These are phyloP conservation scores for Apamea crenata DNA, from an alignment of 2,888 invertebrate genomes.

Conservation along the genomic window DNA sequence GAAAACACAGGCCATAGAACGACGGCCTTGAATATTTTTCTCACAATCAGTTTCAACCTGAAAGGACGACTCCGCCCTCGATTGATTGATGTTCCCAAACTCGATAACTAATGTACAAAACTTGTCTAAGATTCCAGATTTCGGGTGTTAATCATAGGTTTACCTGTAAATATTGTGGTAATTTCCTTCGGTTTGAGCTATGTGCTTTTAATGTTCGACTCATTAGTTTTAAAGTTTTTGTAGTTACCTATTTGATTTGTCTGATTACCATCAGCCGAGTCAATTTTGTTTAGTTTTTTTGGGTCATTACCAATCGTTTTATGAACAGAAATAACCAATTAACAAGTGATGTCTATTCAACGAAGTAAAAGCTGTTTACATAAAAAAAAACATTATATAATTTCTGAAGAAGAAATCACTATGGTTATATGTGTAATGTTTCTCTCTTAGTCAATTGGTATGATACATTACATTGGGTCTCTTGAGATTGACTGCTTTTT, in stretches of 20 bases:
- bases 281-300: not conserved
- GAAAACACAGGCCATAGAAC: not conserved
- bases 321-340: not conserved
- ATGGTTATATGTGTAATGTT: not conserved
- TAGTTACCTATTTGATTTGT: slow-evolving; percentile 11
- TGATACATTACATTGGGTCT: too few relatives aligned
- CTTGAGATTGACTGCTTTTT: too few relatives aligned
- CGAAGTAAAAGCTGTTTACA: not conserved
- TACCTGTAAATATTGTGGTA: not conserved
- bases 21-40: slow-evolving; percentile 19
- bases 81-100: slow-evolving; percentile 54
- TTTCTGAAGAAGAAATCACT: not conserved
- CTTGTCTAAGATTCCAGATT: slow-evolving; percentile 39
- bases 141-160: slow-evolving; percentile 16
- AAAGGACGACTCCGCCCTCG: slow-evolving; percentile 48
- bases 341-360: not conserved
- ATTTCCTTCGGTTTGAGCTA: slow-evolving; percentile 18
- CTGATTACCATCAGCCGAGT: slow-evolving; percentile 1
- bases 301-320: slow-evolving; percentile 1
- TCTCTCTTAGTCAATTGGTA: not conserved
- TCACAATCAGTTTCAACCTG: slow-evolving; percentile 37
- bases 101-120: slow-evolving; percentile 33
- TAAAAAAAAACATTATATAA: not conserved
- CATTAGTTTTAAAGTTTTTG: slow-evolving; percentile 5
- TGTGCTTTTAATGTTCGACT: slow-evolving; percentile 29